Base-by-base conservation (phyloP, 2,113 vertebrate species). In the Hirundichthys speculiger region DNA sequence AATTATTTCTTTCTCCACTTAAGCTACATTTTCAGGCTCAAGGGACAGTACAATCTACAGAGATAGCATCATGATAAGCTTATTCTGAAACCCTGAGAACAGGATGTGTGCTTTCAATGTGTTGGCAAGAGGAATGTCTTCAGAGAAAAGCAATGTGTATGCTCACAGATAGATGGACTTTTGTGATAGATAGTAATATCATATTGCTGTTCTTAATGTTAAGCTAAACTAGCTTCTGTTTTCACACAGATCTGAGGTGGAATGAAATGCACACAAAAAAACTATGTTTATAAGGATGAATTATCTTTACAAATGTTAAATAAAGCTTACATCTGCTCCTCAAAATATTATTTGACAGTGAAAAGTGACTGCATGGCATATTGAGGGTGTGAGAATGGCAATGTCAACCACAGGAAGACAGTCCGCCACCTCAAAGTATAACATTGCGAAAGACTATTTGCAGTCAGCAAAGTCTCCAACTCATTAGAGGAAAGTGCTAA, bases 361-460 rank as follows among this genome's bases (percentile, higher is more conserved):
- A 57, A 66, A 45, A 10, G 43, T n/a, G n/a, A 46, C 3, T 30
- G 13, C 27, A 20, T 13, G 18, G 43, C 21, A 39, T 51, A 27
- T 54, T 55, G 58, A 50, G 48, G 66, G 58, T 76, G 73, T 78
- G 75, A 24, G 70, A 80, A 78, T 72, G 73, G 71, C 79, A 83
- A 75, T 71, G 39, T 38, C 48, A 85, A 80, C 82, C 84, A 84
- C 84, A 85, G 75, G 70, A 88, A 82, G 82, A 73, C 39, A 77
- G 54, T 34, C 25, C 59, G 12, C 75, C 52, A 64, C 56, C 69
- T 68, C 54, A 55, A 50, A 49, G 60, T 64, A 30, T 45, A 50
- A 72, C 39, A 57, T 27, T n/a, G n/a, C n/a, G n/a, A n/a, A n/a
- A n/a, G n/a, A n/a, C n/a, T n/a, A n/a, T n/a, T n/a, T n/a, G n/a